Evolutionary conservation across 2,888 invertebrate species (phyloP), one percentile per base, ranked within the genome.

Genomic region (Amphipoea lucens): DNA sequence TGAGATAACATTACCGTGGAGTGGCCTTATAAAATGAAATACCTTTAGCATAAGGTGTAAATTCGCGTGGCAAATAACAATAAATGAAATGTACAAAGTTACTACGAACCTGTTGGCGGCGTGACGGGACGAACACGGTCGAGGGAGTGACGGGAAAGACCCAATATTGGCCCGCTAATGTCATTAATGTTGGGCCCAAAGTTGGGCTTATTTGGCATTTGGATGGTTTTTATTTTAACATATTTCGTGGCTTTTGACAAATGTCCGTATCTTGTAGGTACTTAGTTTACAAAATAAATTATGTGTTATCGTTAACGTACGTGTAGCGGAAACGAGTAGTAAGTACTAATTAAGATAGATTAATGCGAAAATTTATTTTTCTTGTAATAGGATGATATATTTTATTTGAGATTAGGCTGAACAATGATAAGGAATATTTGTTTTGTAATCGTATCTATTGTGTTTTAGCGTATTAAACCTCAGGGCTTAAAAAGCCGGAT

Each of bases 101-200:
- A 84, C 81, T 87, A 94, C 94, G 90, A 92, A 95, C 94, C 94
- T 93, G 90, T 92, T 92, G 90, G 91, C 94, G 93, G 93, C 93
- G 93, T 93, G 93, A 93, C 93, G 92, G 92, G 91, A 91, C 94
- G 94, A 91, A 90, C 91, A 91, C 94, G 92, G 91, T 85, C 90
- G 92, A 89, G 91, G 93, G 92, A 95, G 95, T 94, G 94, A 94
- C 93, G 92, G 89, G 92, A 92, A 90, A 91, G 90, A 90, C 90
- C 93, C 92, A 93, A 92, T 81, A 84, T 90, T 88, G 85, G 89
- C 78, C 83, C 79, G 83, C 48, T 84, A 85, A 81, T 81, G 83
- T 84, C 79, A 82, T 82, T 80, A 76, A 73, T 65, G 67, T 87
- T 92, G 87, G 91, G 70, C 42, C 92, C 81, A 92, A 91, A 68